Conservation (phyloP, 2,888 invertebrate genomes). For the Orthonychiurus folsomi region DNA sequence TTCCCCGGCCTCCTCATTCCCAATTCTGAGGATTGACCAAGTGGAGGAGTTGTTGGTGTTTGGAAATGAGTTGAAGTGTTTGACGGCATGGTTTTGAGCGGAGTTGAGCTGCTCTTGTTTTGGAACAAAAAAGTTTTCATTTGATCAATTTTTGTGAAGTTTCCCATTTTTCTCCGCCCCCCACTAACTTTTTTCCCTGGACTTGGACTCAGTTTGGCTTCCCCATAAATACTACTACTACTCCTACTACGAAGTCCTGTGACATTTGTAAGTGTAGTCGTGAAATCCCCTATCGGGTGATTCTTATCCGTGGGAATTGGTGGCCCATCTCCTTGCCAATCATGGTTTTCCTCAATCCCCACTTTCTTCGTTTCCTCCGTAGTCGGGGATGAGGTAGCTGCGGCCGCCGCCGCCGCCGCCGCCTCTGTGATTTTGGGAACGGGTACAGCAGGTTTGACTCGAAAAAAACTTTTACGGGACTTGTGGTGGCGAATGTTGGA, state of each 20-base stretch:
- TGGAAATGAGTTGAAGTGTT: neutral
- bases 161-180: neutral
- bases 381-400: neutral
- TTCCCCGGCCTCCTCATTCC: too few relatives aligned
- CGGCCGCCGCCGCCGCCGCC: too few relatives aligned
- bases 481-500: constrained; percentile 39
- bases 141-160: constrained; percentile 1
- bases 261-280: too few relatives aligned
- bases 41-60: too few relatives aligned
- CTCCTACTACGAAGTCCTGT: constrained; percentile 27
- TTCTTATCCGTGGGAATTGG: neutral
- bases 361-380: too few relatives aligned
- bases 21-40: too few relatives aligned
- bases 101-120: neutral
- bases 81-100: too few relatives aligned
- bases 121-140: neutral
- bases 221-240: constrained; percentile 15
- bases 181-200: neutral
- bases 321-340: neutral
- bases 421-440: too few relatives aligned
- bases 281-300: too few relatives aligned
- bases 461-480: constrained; percentile 37
- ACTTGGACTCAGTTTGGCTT: too few relatives aligned
- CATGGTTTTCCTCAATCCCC: neutral
- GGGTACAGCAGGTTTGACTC: constrained; percentile 1